Evolutionary conservation across 2,888 invertebrate genomes (phyloP).

Genomic region (Ectropis crepuscularia): DNA sequence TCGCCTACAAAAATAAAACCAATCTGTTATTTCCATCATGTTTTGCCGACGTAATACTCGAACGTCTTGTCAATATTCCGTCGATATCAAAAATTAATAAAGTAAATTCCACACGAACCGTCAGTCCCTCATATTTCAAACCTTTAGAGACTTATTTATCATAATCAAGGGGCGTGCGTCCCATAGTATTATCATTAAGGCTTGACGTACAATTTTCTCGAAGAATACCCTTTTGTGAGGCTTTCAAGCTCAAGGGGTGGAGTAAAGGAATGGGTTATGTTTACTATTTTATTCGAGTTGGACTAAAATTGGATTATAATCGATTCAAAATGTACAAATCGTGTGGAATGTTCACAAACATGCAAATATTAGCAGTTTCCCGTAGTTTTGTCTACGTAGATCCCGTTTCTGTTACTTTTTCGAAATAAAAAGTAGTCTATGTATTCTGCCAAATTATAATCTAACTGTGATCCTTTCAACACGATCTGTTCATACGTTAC

Average conservation of each 20-base stretch:
- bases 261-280: not conserved
- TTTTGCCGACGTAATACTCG: not conserved
- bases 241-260: constrained; percentile 25
- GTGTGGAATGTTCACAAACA: too few relatives aligned
- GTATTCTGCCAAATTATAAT: too few relatives aligned
- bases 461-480: too few relatives aligned
- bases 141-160: constrained; percentile 36
- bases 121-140: constrained; percentile 30
- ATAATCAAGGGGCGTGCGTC: constrained; percentile 36
- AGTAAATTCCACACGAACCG: constrained; percentile 25
- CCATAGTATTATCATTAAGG: constrained; percentile 36
- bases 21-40: constrained; percentile 1
- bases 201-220: constrained; percentile 42
- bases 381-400: too few relatives aligned
- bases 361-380: too few relatives aligned
- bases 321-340: not conserved
- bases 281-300: not conserved
- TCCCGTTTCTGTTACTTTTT: too few relatives aligned
- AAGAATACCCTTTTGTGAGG: constrained; percentile 38
- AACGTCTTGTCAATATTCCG: constrained; percentile 9
- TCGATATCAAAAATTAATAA: constrained; percentile 33
- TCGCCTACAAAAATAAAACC: not conserved
- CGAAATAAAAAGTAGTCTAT: too few relatives aligned
- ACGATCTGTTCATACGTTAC: too few relatives aligned
- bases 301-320: not conserved